Base-by-base conservation (phyloP, 1,140 invertebrate species). In the Drosophila lacteicornis region DNA sequence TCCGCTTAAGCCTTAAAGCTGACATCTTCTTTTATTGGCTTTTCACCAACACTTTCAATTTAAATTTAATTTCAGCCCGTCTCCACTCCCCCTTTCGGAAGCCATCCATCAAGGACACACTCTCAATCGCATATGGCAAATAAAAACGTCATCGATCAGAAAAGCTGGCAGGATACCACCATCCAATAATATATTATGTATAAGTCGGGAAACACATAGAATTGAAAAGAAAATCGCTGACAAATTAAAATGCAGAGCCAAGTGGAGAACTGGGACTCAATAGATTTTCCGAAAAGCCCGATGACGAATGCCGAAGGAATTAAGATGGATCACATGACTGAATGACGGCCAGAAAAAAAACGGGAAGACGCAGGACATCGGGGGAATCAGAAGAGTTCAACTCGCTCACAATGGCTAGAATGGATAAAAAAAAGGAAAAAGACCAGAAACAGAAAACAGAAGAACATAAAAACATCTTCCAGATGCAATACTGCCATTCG, bases 71-170 rank as follows among this genome's bases (percentile, higher is more conserved):
- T 69, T 40, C n/a, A 27, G 46, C 66, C 42, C 62, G 8, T 17
- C 49, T 15, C 45, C 22, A 17, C 38, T 12, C 27, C 58, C 59
- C 61, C 15, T 22, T 22, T 12, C 3, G 19, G 12, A 50, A 51
- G 30, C 66, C 74, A 88, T 88, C 69, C 85, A 88, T 80, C 78
- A 75, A 40, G 38, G 27, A 69, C 47, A 79, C 65, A 57, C 75
- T 42, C 66, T 59, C 57, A 79, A 74, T 33, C 65, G 51, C 53
- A 73, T 55, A 22, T 51, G 50, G 61, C 85, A 85, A 91, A 91
- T 91, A 83, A 82, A 90, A 91, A 77, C 73, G 84, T 91, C 90
- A 91, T 91, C 90, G 90, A 91, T 91, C 90, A 91, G 81, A 77
- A 73, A 56, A 55, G 57, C 36, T 84, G 81, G 49, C 68, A 66